Conservation (phyloP, 2,113 vertebrate species). For the Sporophila hypoxantha region DNA sequence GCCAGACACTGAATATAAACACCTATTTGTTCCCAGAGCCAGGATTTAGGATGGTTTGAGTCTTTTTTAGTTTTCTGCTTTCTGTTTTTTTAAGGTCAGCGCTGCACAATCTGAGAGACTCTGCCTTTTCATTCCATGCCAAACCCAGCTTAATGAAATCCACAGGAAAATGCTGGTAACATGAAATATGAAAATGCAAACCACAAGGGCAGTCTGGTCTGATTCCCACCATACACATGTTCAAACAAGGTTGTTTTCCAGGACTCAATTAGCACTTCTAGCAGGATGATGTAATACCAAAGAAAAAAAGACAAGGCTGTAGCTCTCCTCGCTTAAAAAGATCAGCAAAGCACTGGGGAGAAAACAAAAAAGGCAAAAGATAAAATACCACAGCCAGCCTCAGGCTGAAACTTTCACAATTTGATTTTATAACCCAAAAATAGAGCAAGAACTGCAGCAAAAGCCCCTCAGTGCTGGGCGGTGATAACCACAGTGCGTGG, state of each 20-base stretch:
- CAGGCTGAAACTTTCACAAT: background rate
- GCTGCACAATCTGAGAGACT: background rate
- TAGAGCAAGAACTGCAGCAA: background rate
- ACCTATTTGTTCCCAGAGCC: background rate
- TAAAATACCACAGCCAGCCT: background rate
- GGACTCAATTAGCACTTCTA: slow-evolving; percentile 2
- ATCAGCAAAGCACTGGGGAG: background rate
- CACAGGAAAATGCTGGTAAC: slow-evolving; percentile 49
- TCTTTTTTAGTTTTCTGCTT: background rate
- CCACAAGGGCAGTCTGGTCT: slow-evolving; percentile 27
- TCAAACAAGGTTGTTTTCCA: slow-evolving; percentile 35
- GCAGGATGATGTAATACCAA: slow-evolving; percentile 1
- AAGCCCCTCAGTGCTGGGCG: accelerated
- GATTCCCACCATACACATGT: slow-evolving; percentile 36
- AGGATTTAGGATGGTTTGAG: background rate
- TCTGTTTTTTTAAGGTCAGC: background rate
- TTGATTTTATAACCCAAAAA: background rate
- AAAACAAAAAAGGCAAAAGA: background rate
- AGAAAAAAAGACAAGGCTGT: background rate
- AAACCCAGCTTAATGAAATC: slow-evolving; percentile 35
- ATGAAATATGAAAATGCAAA: slow-evolving; percentile 38
- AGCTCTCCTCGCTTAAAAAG: background rate
- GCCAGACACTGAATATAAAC: background rate
- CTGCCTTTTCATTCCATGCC: slow-evolving; percentile 35
- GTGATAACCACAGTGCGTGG: background rate